Evolutionary conservation across 2,113 vertebrate species (phyloP).

Genomic region (Nothocercus julius): DNA sequence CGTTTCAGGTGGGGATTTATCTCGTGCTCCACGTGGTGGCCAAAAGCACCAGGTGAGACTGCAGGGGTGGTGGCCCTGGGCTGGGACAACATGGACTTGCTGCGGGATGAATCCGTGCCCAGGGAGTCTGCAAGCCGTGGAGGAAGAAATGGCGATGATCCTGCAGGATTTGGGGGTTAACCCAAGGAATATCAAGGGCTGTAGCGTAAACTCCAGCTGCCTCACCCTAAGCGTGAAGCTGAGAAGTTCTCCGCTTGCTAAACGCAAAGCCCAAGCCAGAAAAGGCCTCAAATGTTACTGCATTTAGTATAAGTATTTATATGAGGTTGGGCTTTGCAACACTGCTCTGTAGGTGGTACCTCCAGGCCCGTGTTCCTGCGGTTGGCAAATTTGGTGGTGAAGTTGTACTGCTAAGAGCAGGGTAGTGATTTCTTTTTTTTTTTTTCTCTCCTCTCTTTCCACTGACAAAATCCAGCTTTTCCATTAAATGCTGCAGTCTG

Average conservation of each 20-base stretch:
- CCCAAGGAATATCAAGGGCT: too few relatives aligned
- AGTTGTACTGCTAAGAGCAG: neutral
- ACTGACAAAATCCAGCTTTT: neutral
- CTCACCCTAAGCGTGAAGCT: too few relatives aligned
- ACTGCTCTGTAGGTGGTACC: neutral
- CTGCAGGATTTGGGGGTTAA: too few relatives aligned
- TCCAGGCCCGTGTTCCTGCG: fast-evolving
- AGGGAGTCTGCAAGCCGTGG: too few relatives aligned
- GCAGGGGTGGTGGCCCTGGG: too few relatives aligned
- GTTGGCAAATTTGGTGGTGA: neutral
- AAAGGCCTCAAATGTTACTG: neutral
- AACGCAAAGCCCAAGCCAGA: too few relatives aligned
- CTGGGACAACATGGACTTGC: neutral
- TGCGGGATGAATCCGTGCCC: too few relatives aligned
- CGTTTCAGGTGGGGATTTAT: neutral
- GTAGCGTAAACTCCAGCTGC: too few relatives aligned
- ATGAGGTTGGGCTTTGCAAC: neutral
- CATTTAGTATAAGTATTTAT: neutral
- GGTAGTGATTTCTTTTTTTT: neutral
- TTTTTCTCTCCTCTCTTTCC: neutral
- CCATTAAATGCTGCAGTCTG: fast-evolving
- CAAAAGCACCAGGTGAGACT: fast-evolving
- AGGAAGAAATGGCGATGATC: too few relatives aligned
- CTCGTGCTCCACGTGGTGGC: neutral
- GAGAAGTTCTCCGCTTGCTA: too few relatives aligned